Percentiles rank a stretch among this genome's conserved stretches.
phyloP scores from a whole-genome alignment of 2,113 vertebrate species.

The Asarcornis scutulata region DNA sequence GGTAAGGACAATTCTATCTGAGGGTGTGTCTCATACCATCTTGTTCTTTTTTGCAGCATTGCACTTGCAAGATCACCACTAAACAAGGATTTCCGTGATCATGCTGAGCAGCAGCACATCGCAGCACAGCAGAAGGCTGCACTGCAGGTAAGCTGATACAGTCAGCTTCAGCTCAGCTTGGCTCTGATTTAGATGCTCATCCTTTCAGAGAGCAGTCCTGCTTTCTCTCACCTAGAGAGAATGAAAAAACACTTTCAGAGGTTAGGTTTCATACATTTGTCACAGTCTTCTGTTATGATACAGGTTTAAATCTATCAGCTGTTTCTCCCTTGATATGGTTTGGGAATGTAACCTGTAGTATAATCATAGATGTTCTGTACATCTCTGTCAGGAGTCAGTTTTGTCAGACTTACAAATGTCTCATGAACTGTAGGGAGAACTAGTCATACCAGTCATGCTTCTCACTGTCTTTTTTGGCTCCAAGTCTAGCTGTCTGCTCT shows the following conservation, averaged over 20 bases:
- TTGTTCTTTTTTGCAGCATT: conserved; percentile 77
- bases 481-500: neutral
- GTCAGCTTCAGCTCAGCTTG: neutral
- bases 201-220: neutral
- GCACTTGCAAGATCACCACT: conserved; percentile 85
- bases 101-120: conserved; percentile 96
- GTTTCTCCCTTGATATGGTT: rapidly evolving
- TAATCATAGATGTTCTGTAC: neutral
- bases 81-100: conserved; percentile 92
- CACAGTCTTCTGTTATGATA: neutral
- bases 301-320: neutral
- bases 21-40: neutral
- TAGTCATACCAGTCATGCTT: neutral
- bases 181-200: neutral
- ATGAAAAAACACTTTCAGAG: neutral
- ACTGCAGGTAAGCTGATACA: conserved; percentile 82
- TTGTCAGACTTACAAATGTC: neutral
- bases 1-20: neutral
- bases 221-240: neutral
- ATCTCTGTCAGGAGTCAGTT: neutral
- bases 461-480: neutral
- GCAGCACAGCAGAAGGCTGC: conserved; percentile 97
- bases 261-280: neutral
- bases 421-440: neutral
- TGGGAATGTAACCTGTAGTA: neutral